phyloP scores from a whole-genome alignment of 2,888 invertebrate species.

The Polydrusus pterygomalis region DNA sequence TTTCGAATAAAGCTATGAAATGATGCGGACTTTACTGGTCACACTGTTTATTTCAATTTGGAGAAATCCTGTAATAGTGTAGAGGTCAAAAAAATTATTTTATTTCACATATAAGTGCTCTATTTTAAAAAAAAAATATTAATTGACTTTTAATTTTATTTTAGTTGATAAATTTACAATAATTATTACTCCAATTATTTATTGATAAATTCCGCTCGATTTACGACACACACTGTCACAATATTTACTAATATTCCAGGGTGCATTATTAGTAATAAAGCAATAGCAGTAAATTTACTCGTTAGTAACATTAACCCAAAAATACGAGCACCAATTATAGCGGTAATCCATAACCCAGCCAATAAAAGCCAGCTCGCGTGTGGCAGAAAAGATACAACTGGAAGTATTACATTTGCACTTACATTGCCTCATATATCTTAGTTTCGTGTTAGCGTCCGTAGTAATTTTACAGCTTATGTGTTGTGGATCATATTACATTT shows the following conservation, averaged over 20 bases:
- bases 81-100: too few species aligned
- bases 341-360: constrained; percentile 66
- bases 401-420: constrained; percentile 69
- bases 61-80: too few species aligned
- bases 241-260: constrained; percentile 5
- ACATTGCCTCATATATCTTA: constrained; percentile 61
- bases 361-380: constrained; percentile 66
- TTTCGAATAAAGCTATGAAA: too few species aligned
- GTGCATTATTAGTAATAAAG: constrained; percentile 4
- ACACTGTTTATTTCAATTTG: too few species aligned
- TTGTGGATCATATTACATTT: constrained; percentile 19
- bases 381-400: constrained; percentile 64
- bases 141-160: too few species aligned
- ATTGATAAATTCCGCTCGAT: too few species aligned
- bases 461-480: constrained; percentile 26
- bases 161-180: too few species aligned
- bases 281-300: constrained; percentile 40
- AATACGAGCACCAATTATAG: constrained; percentile 66
- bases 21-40: too few species aligned
- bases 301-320: constrained; percentile 57
- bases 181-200: too few species aligned
- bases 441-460: constrained; percentile 22
- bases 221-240: background rate
- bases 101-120: too few species aligned
- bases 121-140: too few species aligned